Base-by-base conservation (phyloP, 1,140 invertebrate species). In the Caenorhabditis latens region DNA sequence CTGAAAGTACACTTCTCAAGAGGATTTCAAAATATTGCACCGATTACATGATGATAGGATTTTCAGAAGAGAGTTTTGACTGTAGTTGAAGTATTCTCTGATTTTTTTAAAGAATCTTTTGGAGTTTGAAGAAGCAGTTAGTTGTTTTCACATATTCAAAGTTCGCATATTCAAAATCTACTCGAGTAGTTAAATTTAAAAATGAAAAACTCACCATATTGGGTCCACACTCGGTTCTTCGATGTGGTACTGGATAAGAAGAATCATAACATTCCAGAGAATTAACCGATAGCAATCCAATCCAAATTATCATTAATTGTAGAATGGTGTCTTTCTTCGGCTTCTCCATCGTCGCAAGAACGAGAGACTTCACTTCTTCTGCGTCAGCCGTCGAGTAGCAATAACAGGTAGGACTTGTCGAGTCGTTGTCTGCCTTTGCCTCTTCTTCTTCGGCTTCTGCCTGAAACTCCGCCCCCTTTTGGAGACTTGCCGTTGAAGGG, bases 181-280 rank as follows among this genome's bases (percentile, higher is more conserved):
- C 40, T 65, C n/a, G n/a, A n/a, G 40, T 24, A 65, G 13, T 24
- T 48, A 42, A 43, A 11, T 42, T 5, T 1, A 53, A 53, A 11
- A 11, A 53, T 53, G 2, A 53, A 46, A 71, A 79, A 79, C 65
- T n/a, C 4, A 75, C 84, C 84, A 85, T 85, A 85, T 85, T 85
- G 9, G 46, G 65, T 53, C 67, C 53, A 65, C 84, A 85, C 14
- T 53, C 67, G 0, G 43, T 67, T 53, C 42, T 48, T n/a, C 84
- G 46, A 46, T 85, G 63, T 16, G 84, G 63, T 19, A 75, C 50
- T 42, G 84, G 84, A 71, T 75, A 85, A 3, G 84, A 75, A 16
- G 63, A 75, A 58, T 85, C 84, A 53, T 85, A 85, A 58, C 84
- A 85, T 58, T 85, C 65, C n/a, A 85, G 48, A 14, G 61, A 43